phyloP scores from a whole-genome alignment of 2,797 vertebrate genomes.

The Cyclura pinguis region DNA sequence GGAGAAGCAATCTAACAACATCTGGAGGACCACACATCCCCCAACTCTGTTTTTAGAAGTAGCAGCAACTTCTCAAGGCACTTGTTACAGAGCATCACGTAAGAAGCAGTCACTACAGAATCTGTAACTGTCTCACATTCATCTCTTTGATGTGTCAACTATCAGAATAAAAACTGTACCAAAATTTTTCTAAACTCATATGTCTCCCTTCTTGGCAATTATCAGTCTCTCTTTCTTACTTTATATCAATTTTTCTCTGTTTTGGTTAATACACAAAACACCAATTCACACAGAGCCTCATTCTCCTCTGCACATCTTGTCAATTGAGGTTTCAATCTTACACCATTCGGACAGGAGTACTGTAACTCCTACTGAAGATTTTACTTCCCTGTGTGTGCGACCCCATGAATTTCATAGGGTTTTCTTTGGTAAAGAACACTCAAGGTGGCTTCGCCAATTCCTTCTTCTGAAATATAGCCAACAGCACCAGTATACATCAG shows the following conservation, averaged over 20 bases:
- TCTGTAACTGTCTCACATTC: not conserved
- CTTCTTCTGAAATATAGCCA: too few species aligned
- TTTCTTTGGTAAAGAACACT: too few species aligned
- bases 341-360: too few species aligned
- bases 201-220: not conserved
- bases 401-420: too few species aligned
- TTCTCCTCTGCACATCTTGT: not conserved
- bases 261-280: not conserved
- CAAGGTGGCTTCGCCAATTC: too few species aligned
- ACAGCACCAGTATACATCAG: too few species aligned
- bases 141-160: not conserved
- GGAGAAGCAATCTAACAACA: too few species aligned
- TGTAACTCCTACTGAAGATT: too few species aligned
- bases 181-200: not conserved
- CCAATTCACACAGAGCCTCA: not conserved
- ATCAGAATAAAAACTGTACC: too few species aligned
- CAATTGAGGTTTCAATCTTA: not conserved
- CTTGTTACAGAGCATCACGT: not conserved
- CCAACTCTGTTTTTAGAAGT: too few species aligned
- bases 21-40: too few species aligned
- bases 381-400: not conserved
- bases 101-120: not conserved
- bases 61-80: not conserved
- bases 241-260: not conserved
- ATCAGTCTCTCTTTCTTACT: not conserved